Conservation (phyloP, 2,888 invertebrate genomes). For the Oligia fasciuncula region DNA sequence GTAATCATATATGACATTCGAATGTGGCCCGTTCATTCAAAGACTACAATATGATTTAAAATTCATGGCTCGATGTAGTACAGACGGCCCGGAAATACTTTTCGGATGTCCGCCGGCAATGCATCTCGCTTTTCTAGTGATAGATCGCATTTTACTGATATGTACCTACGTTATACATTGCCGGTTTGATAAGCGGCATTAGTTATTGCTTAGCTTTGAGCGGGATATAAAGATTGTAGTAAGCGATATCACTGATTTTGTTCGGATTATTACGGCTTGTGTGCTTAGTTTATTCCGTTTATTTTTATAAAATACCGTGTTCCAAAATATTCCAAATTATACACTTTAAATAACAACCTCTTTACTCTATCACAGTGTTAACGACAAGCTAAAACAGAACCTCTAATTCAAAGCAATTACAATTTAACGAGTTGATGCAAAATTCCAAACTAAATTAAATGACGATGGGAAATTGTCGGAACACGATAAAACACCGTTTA, state of each 20-base stretch:
- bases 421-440: slow-evolving; percentile 46
- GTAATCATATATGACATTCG: slow-evolving; percentile 46
- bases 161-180: slow-evolving; percentile 38
- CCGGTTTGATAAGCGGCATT: slow-evolving; percentile 47
- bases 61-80: slow-evolving; percentile 69
- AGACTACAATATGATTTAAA: too few relatives aligned
- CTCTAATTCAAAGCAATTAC: slow-evolving; percentile 42
- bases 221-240: slow-evolving; percentile 35
- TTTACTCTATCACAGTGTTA: slow-evolving; percentile 6
- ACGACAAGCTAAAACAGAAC: slow-evolving; percentile 24
- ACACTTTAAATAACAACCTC: background rate
- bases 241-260: slow-evolving; percentile 34
- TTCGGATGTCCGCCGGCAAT: slow-evolving; percentile 82
- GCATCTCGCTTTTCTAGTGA: slow-evolving; percentile 71
- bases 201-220: slow-evolving; percentile 46
- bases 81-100: slow-evolving; percentile 81
- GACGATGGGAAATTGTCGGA: slow-evolving; percentile 57
- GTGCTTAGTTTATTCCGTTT: slow-evolving; percentile 10
- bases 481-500: slow-evolving; percentile 69
- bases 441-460: slow-evolving; percentile 58
- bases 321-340: background rate
- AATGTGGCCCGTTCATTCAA: slow-evolving; percentile 54
- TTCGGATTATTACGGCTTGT: slow-evolving; percentile 17
- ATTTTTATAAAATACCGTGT: background rate
- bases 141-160: slow-evolving; percentile 68